Evolutionary conservation across 2,888 invertebrate genomes (phyloP).

Genomic region (Hyles lineata): DNA sequence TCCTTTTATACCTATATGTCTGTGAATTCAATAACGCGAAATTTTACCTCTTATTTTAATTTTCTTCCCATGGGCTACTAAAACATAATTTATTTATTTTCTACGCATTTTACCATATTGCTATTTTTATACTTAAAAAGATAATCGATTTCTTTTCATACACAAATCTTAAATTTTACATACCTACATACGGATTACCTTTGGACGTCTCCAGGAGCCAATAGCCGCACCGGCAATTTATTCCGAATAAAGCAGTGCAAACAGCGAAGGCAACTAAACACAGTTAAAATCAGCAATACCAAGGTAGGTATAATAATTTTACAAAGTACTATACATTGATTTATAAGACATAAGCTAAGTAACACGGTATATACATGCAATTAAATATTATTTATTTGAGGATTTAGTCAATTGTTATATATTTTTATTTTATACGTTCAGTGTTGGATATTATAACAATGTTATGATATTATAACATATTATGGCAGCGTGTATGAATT

Average conservation of each 20-base stretch:
- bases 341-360: not conserved
- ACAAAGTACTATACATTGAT: not conserved
- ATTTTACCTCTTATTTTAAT: no score
- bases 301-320: not conserved
- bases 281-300: slow-evolving; percentile 6
- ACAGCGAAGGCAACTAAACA: slow-evolving; percentile 18
- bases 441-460: not conserved
- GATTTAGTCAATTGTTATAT: not conserved
- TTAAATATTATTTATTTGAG: not conserved
- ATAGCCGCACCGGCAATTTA: not conserved
- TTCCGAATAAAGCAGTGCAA: slow-evolving; percentile 22
- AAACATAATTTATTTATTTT: no score
- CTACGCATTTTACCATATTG: no score
- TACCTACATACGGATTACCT: slow-evolving; percentile 3
- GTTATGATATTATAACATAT: no score
- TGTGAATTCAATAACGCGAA: no score
- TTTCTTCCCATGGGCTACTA: no score
- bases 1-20: no score
- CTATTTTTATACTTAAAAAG: not conserved
- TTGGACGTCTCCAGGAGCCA: not conserved
- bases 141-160: not conserved
- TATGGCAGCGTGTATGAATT: not conserved
- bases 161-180: no score
- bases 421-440: not conserved
- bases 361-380: not conserved